Base-by-base conservation (phyloP, 2,888 invertebrate species). In the Schrankia costaestrigalis region DNA sequence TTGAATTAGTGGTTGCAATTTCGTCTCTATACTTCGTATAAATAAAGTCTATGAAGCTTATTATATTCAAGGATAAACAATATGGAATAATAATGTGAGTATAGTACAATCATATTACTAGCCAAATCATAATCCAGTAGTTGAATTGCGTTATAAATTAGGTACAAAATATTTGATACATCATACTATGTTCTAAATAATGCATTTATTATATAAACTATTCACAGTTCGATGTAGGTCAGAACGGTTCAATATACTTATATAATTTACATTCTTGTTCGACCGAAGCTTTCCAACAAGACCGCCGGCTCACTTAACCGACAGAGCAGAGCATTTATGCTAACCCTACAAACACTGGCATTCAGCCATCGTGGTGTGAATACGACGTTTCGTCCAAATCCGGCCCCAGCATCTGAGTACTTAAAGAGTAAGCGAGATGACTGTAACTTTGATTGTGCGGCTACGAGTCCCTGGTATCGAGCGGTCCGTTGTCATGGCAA, bases 401-500 rank as follows among this genome's bases (percentile, higher is more conserved):
- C 77, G 63, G 71, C 74, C 68, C 65, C 77, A 75, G 75, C 72
- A 72, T 80, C 75, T 68, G 68, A 62, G 57, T 70, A 64, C 60
- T 63, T 63, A 66, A 70, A 71, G 86, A 72, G 83, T 63, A 74
- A 86, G 80, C 73, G 86, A 84, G 87, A 87, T 78, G 64, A 76
- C 64, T 71, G 68, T 73, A 83, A 60, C 61, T 68, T 71, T 75
- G 75, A 75, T 76, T 74, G 69, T 75, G 69, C 69, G 67, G 61
- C 71, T 71, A 67, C 68, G 64, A 75, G 67, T 61, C 56, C 58
- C 57, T 54, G 68, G 75, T 86, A 87, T 87, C 79, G 87, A 85
- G 85, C 86, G 86, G 74, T 37, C 55, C 65, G 88, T 89, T 72
- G 84, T 77, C 81, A 86, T 86, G 77, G 83, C 65, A 88, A 89